These are phyloP conservation scores for Tachina fera DNA, from an alignment of 2,888 invertebrate species.

Conservation along the genomic window DNA sequence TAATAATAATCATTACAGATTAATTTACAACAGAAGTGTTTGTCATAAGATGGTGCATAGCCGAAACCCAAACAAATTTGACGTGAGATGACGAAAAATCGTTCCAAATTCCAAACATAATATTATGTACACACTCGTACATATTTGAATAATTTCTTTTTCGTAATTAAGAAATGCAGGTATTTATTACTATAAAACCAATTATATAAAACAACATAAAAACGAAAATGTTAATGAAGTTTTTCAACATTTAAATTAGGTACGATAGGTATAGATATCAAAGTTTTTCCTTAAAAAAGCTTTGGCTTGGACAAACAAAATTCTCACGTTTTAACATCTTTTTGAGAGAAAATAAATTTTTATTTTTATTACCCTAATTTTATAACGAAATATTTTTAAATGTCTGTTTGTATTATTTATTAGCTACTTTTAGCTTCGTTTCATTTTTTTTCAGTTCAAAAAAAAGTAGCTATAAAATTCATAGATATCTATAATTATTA, in stretches of 20 bases:
- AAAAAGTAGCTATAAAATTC: constrained; percentile 18
- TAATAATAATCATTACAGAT: constrained; percentile 35
- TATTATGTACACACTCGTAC: too few species aligned
- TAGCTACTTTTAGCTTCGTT: constrained; percentile 17
- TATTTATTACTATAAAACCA: constrained; percentile 16
- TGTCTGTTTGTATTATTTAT: constrained; percentile 13
- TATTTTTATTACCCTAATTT: constrained; percentile 5
- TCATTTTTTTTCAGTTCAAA: constrained; percentile 9
- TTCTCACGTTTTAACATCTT: constrained; percentile 62
- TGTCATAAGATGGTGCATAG: constrained; percentile 32
- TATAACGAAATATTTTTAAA: constrained; percentile 3
- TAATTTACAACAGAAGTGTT: constrained; percentile 20
- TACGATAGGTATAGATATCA: neutral
- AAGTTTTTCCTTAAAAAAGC: constrained; percentile 21
- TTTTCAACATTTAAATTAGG: constrained; percentile 4
- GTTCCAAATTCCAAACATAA: too few species aligned
- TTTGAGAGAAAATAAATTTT: constrained; percentile 29
- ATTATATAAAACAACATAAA: neutral
- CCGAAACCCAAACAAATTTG: too few species aligned
- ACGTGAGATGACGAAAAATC: too few species aligned
- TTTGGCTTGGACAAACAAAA: constrained; percentile 18
- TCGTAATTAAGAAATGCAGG: neutral
- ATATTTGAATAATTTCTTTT: too few species aligned
- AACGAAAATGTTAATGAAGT: neutral
- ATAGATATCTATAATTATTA: neutral